A percentile compares a stretch with the other conserved stretches of the same genome.
These are phyloP conservation scores for Henicopernis longicauda DNA, from an alignment of 2,113 vertebrate genomes.

Conservation along the genomic window DNA sequence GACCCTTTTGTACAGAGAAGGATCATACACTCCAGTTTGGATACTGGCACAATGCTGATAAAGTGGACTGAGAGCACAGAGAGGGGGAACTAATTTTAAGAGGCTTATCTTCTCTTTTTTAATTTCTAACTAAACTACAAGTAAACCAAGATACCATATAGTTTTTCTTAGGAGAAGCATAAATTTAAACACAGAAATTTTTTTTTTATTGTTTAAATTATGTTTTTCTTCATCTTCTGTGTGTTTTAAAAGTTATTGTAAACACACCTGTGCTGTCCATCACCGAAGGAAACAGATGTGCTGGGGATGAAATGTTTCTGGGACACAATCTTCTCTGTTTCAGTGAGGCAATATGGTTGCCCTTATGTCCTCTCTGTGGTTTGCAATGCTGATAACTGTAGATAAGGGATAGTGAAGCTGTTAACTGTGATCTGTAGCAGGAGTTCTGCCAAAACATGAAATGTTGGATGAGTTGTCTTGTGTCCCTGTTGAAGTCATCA, in stretches of 20 bases:
- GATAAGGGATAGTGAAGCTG: neutral
- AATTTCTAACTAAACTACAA: neutral
- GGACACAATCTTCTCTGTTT: neutral
- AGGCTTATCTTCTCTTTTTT: neutral
- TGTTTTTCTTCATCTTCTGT: neutral
- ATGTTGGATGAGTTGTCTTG: neutral
- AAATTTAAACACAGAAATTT: neutral
- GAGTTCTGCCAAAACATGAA: neutral
- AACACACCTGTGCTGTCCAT: neutral
- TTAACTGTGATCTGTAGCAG: neutral
- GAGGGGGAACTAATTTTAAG: neutral
- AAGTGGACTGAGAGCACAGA: neutral
- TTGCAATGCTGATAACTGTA: neutral
- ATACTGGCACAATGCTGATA: neutral
- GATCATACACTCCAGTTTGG: neutral
- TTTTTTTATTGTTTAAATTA: neutral
- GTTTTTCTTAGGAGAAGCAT: neutral
- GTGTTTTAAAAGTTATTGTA: neutral
- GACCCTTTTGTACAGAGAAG: neutral
- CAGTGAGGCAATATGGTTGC: neutral
- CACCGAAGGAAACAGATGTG: neutral
- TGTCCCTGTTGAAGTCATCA: neutral
- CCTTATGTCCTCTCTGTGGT: neutral
- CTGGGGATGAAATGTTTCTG: neutral
- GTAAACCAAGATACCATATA: neutral